Percentiles rank a stretch among this genome's conserved stretches.
Conservation (phyloP, 1,140 invertebrate genomes). For the Helicoverpa armigera region DNA sequence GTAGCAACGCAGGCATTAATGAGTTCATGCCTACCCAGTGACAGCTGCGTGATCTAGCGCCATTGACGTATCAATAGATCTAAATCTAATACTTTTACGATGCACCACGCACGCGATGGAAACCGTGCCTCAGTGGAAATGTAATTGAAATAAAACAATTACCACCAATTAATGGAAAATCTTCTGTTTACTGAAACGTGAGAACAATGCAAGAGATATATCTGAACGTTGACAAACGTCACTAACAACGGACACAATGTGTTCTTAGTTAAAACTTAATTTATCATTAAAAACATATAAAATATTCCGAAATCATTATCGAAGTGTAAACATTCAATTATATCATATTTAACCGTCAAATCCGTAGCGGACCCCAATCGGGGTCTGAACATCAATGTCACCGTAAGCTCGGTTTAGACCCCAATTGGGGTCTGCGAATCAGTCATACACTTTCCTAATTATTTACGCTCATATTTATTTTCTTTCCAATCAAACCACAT, state of each 20-base stretch:
- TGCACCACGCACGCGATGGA: not conserved
- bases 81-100: not conserved
- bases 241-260: not conserved
- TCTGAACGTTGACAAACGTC: not conserved
- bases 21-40: not conserved
- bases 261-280: not conserved
- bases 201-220: conserved; percentile 3
- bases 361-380: too few relatives aligned
- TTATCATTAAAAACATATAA: not conserved
- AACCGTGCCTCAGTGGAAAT: not conserved
- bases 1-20: too few relatives aligned
- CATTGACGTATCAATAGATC: not conserved
- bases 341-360: too few relatives aligned
- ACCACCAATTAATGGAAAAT: not conserved
- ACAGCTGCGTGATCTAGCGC: not conserved
- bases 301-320: conserved; percentile 4
- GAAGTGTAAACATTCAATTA: not conserved
- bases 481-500: too few relatives aligned
- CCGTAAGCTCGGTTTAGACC: too few relatives aligned
- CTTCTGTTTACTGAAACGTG: not conserved
- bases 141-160: conserved; percentile 9
- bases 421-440: too few relatives aligned
- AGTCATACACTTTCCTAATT: too few relatives aligned
- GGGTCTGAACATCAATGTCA: too few relatives aligned
- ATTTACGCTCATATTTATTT: too few relatives aligned